phyloP scores from a whole-genome alignment of 2,888 invertebrate species.

The Hydroisotoma schaefferi region DNA sequence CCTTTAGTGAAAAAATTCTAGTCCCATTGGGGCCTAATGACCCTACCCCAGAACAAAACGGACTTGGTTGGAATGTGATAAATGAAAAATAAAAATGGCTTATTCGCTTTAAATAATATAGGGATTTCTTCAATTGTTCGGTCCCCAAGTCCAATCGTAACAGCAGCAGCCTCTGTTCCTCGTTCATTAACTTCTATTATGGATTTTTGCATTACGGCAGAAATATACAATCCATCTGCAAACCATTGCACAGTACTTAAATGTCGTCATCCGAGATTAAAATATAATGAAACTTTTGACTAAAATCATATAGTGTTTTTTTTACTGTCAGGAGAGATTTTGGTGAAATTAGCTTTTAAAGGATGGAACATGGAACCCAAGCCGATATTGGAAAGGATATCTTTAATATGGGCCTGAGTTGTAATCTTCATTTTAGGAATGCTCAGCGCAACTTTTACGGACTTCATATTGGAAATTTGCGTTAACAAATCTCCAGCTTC shows the following conservation, averaged over 20 bases:
- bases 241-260: not conserved
- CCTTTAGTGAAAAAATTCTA: no score
- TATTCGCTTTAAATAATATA: constrained; percentile 58
- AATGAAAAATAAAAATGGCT: constrained; percentile 72
- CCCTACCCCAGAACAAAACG: constrained; percentile 68
- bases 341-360: constrained; percentile 63
- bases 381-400: constrained; percentile 50
- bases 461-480: constrained; percentile 20
- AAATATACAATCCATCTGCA: constrained; percentile 38
- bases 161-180: constrained; percentile 64
- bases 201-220: constrained; percentile 52
- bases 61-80: constrained; percentile 64
- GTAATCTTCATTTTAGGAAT: constrained; percentile 71
- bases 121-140: constrained; percentile 37
- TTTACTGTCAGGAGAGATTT: constrained; percentile 57
- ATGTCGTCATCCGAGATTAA: not conserved
- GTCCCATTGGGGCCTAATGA: constrained; percentile 57
- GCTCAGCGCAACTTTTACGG: constrained; percentile 42
- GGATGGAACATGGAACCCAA: constrained; percentile 63
- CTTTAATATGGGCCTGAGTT: constrained; percentile 39
- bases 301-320: constrained; percentile 2
- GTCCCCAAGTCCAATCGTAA: constrained; percentile 62
- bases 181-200: constrained; percentile 51
- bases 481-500: constrained; percentile 9
- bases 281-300: not conserved